A percentile compares a stretch with the other conserved stretches of the same genome.
phyloP scores from a whole-genome alignment of 2,113 vertebrate species.

The Solea senegalensis region DNA sequence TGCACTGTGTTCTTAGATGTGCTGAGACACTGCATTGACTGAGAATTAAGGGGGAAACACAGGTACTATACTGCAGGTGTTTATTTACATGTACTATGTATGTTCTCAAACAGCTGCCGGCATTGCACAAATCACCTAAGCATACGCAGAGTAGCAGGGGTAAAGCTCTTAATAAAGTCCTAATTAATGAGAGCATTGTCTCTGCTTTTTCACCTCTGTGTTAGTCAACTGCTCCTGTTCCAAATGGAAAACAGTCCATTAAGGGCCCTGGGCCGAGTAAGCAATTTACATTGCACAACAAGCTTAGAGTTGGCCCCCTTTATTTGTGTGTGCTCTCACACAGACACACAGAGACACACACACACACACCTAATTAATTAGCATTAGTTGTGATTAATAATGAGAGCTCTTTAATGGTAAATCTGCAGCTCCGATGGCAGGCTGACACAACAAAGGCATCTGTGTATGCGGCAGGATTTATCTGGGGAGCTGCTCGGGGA shows the following conservation, averaged over 20 bases:
- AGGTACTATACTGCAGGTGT: not conserved
- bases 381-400: constrained; percentile 99
- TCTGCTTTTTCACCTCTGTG: constrained; percentile 62
- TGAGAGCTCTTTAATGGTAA: constrained; percentile 93
- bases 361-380: constrained; percentile 93
- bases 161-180: constrained; percentile 59
- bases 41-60: not conserved
- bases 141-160: constrained; percentile 6
- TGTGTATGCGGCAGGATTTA: constrained; percentile 90
- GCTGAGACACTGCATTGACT: not conserved
- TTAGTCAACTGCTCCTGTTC: constrained; percentile 67
- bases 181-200: constrained; percentile 80
- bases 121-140: constrained; percentile 17
- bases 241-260: constrained; percentile 84
- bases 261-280: constrained; percentile 82
- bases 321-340: constrained; percentile 39
- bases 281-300: constrained; percentile 93
- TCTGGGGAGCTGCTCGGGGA: constrained; percentile 92
- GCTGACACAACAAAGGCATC: constrained; percentile 89
- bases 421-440: constrained; percentile 87
- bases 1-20: not conserved
- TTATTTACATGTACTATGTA: not conserved
- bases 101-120: constrained; percentile 15
- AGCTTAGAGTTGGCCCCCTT: constrained; percentile 83
- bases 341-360: constrained; percentile 69